phyloP scores from a whole-genome alignment of 2,888 invertebrate species.

The Muscina levida region DNA sequence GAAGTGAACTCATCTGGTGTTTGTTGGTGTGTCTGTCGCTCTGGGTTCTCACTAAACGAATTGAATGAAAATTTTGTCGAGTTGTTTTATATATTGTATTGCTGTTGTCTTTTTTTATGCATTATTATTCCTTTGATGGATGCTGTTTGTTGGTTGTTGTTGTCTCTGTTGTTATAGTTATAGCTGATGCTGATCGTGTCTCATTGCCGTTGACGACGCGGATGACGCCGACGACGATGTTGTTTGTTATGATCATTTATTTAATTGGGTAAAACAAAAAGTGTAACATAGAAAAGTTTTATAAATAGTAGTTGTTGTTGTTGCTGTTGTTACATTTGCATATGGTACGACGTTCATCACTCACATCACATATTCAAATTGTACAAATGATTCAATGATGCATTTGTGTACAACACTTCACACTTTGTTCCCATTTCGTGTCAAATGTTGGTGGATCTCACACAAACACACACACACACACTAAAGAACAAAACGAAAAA shows the following conservation, averaged over 20 bases:
- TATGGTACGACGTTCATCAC: slow-evolving; percentile 35
- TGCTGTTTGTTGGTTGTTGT: too few relatives aligned
- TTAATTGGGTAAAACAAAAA: slow-evolving; percentile 65
- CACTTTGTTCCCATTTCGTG: too few relatives aligned
- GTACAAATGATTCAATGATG: slow-evolving; percentile 14
- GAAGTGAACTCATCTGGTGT: slow-evolving; percentile 18
- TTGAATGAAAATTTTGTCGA: not conserved
- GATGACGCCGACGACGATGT: not conserved
- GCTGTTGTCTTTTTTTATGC: too few relatives aligned
- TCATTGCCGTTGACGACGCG: too few relatives aligned
- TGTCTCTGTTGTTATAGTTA: too few relatives aligned
- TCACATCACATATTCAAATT: not conserved
- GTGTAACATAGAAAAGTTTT: slow-evolving; percentile 63
- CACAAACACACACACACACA: too few relatives aligned
- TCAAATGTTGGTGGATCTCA: too few relatives aligned
- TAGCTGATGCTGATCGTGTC: too few relatives aligned
- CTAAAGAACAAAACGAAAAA: too few relatives aligned
- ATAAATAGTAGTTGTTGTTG: slow-evolving; percentile 52
- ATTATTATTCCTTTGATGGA: too few relatives aligned
- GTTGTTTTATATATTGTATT: not conserved
- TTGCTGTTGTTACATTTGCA: slow-evolving; percentile 46
- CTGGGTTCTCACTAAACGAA: not conserved
- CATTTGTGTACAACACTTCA: not conserved
- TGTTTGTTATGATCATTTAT: slow-evolving; percentile 58
- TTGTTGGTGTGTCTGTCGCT: too few relatives aligned